These are phyloP conservation scores for Takifugu flavidus DNA, from an alignment of 2,113 vertebrate genomes.

Conservation along the genomic window DNA sequence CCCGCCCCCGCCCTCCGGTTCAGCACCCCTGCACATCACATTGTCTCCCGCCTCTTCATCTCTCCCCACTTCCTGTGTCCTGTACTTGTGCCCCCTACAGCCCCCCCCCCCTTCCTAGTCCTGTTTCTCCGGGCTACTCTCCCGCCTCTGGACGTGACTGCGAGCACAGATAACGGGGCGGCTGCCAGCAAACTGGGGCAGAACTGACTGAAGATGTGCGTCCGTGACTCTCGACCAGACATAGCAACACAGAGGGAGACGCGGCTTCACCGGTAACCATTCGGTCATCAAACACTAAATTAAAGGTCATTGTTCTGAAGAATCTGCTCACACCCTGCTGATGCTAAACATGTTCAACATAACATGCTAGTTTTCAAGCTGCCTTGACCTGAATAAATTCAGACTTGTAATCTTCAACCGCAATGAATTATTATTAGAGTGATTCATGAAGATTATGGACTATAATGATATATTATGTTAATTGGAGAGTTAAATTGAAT, in stretches of 20 bases:
- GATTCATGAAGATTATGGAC: too few relatives aligned
- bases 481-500: too few relatives aligned
- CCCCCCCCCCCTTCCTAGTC: slow-evolving; percentile 64
- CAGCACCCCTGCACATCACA: slow-evolving; percentile 74
- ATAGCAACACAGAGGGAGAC: slow-evolving; percentile 10
- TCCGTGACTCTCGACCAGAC: slow-evolving; percentile 3
- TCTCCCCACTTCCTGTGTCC: slow-evolving; percentile 79
- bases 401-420: too few relatives aligned
- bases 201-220: slow-evolving; percentile 62
- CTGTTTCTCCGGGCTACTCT: slow-evolving; percentile 47
- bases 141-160: slow-evolving; percentile 77
- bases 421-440: too few relatives aligned
- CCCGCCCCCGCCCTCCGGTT: slow-evolving; percentile 43
- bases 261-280: background rate
- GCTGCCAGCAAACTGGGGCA: slow-evolving; percentile 76
- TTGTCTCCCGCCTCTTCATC: slow-evolving; percentile 76
- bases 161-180: slow-evolving; percentile 72
- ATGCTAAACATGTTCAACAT: background rate
- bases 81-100: slow-evolving; percentile 72
- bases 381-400: too few relatives aligned
- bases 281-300: background rate
- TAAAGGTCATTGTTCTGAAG: background rate
- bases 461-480: too few relatives aligned
- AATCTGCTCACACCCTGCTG: background rate
- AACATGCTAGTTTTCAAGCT: too few relatives aligned